Evolutionary conservation across 2,113 vertebrate genomes (phyloP).

Genomic region (Desmodus rotundus): DNA sequence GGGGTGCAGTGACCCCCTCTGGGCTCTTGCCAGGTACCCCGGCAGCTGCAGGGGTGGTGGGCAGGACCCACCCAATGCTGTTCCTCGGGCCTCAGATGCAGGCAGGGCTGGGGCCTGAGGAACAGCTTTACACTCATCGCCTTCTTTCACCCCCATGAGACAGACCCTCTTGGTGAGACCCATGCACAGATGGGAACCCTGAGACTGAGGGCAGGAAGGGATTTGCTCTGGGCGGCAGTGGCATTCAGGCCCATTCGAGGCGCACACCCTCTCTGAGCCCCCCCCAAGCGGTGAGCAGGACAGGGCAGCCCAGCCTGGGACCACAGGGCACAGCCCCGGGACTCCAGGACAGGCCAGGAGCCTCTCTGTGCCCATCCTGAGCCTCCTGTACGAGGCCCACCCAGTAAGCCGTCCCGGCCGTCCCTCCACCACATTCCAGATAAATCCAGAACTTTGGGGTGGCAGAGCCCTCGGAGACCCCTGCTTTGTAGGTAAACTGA

Average conservation of each 20-base stretch:
- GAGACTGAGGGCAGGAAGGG: not conserved
- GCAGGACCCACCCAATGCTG: not conserved
- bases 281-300: accelerated
- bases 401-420: accelerated
- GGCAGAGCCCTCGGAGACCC: not conserved
- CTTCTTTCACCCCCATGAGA: not conserved
- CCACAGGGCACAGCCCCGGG: accelerated
- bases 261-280: not conserved
- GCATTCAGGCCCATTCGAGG: too few species aligned
- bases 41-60: not conserved
- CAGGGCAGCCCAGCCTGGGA: accelerated
- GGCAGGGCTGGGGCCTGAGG: too few species aligned
- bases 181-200: not conserved
- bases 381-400: not conserved
- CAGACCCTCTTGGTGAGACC: not conserved
- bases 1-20: not conserved
- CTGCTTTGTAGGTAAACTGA: not conserved
- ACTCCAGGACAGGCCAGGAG: accelerated
- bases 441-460: not conserved
- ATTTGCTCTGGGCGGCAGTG: not conserved
- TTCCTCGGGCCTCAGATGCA: accelerated
- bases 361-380: too few species aligned
- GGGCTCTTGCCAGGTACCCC: not conserved
- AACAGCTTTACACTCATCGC: accelerated
- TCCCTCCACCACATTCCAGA: too few species aligned